Conservation (phyloP, 2,797 vertebrate genomes). For the Peromyscus eremicus region DNA sequence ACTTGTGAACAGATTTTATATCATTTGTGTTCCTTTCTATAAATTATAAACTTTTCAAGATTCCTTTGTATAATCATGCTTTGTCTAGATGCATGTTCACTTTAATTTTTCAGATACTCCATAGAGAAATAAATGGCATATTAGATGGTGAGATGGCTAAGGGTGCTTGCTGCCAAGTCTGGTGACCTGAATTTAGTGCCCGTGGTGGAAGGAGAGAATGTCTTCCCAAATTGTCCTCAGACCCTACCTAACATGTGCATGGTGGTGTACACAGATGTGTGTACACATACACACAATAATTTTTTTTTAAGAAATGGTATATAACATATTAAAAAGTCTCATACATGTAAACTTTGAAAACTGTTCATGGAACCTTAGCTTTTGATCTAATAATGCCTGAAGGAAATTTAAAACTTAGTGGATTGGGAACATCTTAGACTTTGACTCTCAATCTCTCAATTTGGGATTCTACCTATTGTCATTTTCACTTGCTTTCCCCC, state of each 20-base stretch:
- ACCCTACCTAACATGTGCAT: neutral
- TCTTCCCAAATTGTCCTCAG: neutral
- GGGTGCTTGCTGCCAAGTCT: neutral
- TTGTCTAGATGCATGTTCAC: neutral
- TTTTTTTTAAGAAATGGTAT: neutral
- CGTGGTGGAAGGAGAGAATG: neutral
- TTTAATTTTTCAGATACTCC: constrained; percentile 9
- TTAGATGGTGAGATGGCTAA: neutral
- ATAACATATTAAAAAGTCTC: neutral
- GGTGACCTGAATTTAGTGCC: neutral
- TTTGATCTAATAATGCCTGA: constrained; percentile 27
- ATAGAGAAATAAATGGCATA: constrained; percentile 36
- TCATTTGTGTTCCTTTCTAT: constrained; percentile 48
- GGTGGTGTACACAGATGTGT: neutral
- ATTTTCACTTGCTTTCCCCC: constrained; percentile 34
- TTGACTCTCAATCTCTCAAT: neutral
- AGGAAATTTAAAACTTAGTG: constrained; percentile 16
- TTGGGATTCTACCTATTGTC: constrained; percentile 16
- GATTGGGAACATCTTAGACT: neutral
- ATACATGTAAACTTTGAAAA: neutral
- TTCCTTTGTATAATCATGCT: constrained; percentile 20
- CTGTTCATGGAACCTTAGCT: neutral
- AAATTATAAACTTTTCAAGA: constrained; percentile 27
- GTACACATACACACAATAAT: neutral
- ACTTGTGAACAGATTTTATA: neutral